Conservation (phyloP, 2,797 vertebrate genomes). For the Eleutherodactylus coqui region DNA sequence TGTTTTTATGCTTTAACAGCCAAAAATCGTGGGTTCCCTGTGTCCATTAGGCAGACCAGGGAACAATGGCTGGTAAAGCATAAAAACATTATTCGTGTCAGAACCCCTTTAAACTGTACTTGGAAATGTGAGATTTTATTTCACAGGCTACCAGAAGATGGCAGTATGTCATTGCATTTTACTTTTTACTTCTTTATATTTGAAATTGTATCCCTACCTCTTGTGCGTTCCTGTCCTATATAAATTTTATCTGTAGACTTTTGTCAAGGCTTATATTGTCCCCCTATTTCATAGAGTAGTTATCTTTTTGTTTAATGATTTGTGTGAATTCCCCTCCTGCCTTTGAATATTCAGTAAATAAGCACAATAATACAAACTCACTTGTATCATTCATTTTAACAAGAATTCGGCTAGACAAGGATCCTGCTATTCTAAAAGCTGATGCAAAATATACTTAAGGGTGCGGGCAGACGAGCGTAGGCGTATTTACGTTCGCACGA, state of each 20-base stretch:
- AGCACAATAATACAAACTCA: not conserved
- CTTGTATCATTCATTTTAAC: not conserved
- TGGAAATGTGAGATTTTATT: not conserved
- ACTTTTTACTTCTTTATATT: not conserved
- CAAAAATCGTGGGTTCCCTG: too few species aligned
- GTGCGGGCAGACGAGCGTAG: too few species aligned
- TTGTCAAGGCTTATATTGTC: constrained; percentile 8
- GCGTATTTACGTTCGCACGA: too few species aligned
- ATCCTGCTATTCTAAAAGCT: not conserved
- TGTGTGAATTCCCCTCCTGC: too few species aligned
- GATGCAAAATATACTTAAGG: constrained; percentile 35
- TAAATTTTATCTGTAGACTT: not conserved
- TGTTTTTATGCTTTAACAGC: too few species aligned
- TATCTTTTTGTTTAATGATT: not conserved
- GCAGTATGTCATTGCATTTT: not conserved
- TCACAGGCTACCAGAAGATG: not conserved
- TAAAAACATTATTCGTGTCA: too few species aligned
- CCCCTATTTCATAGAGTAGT: not conserved
- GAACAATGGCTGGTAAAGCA: too few species aligned
- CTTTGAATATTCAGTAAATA: constrained; percentile 10
- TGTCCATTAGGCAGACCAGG: too few species aligned
- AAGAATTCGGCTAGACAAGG: not conserved
- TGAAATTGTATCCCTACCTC: not conserved
- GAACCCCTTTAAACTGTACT: not conserved
- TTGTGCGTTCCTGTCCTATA: not conserved